Base-by-base conservation (phyloP, 1,140 invertebrate genomes). In the Lasaia peninsularis region DNA sequence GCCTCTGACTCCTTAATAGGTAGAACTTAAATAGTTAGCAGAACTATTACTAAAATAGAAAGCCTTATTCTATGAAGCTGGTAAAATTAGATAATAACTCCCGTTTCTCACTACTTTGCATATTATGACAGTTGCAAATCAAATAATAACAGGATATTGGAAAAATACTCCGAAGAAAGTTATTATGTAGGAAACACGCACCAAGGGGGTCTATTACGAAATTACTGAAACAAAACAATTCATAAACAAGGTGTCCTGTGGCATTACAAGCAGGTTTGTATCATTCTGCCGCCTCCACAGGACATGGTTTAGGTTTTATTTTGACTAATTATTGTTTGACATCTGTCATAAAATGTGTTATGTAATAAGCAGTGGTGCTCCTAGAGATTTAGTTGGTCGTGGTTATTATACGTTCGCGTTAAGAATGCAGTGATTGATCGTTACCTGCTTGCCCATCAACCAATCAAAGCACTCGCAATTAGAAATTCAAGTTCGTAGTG, bases 221-320 rank as follows among this genome's bases (percentile, higher is more conserved):
- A 63, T 58, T 33, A 37, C 52, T 58, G 52, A 37, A 37, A 37
- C 6, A 37, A 37, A 37, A 37, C 35, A 14, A 37, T 37, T 16
- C 35, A 37, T 35, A 35, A 35, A 35, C 12, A 35, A 14, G 34
- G 34, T 35, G 12, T 35, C 34, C 10, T 5, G 34, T 35, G 34
- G 3, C 3, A 14, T 35, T 35, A 35, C 34, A 12, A 35, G 3
- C 34, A 35, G 12, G 34, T 35, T 35, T 35, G 5, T 35, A n/a
- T 37, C 11, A 37, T 12, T 24, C 1, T 3, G 4, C 14, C 3
- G 12, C 11, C 35, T 37, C 14, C 6, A 37, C 35, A 37, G 35
- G 35, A 37, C 35, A 37, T 37, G 35, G 35, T 37, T 11, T 37
- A 37, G 33, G 12, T 37, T 37, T 37, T 37, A 37, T 37, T 37